Conservation (phyloP, 2,888 invertebrate genomes). For the Agrilus mali region DNA sequence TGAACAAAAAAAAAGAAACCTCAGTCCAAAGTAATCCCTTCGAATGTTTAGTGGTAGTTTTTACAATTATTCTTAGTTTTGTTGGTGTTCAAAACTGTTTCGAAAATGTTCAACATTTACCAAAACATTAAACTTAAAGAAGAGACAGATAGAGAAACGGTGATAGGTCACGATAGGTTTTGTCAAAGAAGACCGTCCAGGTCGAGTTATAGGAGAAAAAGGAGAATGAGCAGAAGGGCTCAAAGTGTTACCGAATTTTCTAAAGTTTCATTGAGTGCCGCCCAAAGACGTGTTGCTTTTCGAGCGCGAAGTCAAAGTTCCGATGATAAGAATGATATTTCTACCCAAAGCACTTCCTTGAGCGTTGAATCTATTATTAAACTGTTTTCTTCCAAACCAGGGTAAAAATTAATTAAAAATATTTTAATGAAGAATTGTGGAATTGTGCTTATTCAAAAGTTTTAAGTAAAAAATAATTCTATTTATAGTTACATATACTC, state of each 20-base stretch:
- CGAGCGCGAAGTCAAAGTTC: slow-evolving; percentile 51
- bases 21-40: too few relatives aligned
- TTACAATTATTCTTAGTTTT: too few relatives aligned
- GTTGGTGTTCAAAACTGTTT: not conserved
- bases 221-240: slow-evolving; percentile 48
- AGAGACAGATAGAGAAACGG: slow-evolving; percentile 44
- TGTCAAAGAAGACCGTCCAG: slow-evolving; percentile 52
- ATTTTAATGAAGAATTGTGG: not conserved
- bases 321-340: slow-evolving; percentile 44
- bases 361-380: slow-evolving; percentile 66
- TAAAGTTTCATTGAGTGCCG: slow-evolving; percentile 47
- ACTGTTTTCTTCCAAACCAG: slow-evolving; percentile 42
- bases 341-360: slow-evolving; percentile 35
- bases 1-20: too few relatives aligned
- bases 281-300: slow-evolving; percentile 49
- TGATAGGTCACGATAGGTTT: slow-evolving; percentile 72
- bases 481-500: too few relatives aligned
- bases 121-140: slow-evolving; percentile 51
- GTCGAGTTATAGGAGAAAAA: slow-evolving; percentile 40
- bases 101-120: slow-evolving; percentile 64
- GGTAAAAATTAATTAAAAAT: slow-evolving; percentile 3
- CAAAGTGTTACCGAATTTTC: slow-evolving; percentile 59
- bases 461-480: too few relatives aligned
- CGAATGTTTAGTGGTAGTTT: too few relatives aligned
- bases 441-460: too few relatives aligned